These are phyloP conservation scores for Palythoa grandis DNA, from an alignment of 92 coral and sea anemone genomes.

Conservation along the genomic window DNA sequence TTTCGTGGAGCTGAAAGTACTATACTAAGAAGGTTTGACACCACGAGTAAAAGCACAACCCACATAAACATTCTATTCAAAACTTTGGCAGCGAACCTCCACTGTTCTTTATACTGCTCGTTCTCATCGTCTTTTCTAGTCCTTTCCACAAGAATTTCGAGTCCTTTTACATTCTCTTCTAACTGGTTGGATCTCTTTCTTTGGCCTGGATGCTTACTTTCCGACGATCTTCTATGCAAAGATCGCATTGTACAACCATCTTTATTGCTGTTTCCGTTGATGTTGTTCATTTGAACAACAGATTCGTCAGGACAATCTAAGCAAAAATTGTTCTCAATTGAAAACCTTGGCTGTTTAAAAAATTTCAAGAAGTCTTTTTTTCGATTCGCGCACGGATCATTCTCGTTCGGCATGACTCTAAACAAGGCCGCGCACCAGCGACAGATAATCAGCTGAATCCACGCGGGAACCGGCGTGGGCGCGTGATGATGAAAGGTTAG, in stretches of 20 bases:
- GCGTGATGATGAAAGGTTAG: conserved; percentile 88
- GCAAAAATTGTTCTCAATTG: conserved; percentile 65
- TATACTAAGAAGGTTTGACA: conserved; percentile 78
- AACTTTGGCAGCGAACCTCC: conserved; percentile 88
- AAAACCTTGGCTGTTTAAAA: conserved; percentile 55
- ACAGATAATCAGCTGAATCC: conserved; percentile 81
- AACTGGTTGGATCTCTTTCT: conserved; percentile 55
- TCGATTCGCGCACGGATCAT: conserved; percentile 30
- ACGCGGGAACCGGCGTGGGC: conserved; percentile 87
- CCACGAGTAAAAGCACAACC: conserved; percentile 72
- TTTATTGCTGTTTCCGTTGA: conserved; percentile 42
- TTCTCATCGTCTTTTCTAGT: conserved; percentile 81
- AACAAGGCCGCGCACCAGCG: conserved; percentile 77
- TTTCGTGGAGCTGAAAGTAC: conserved; percentile 73
- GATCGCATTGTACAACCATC: conserved; percentile 41
- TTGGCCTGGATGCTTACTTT: conserved; percentile 27
- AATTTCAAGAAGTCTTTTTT: conserved; percentile 11
- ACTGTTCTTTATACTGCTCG: conserved; percentile 69
- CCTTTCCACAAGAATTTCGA: conserved; percentile 75
- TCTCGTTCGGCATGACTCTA: conserved; percentile 57
- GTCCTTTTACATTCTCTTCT: conserved; percentile 60
- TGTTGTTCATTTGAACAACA: conserved; percentile 47
- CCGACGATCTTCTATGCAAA: conserved; percentile 50
- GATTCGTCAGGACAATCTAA: conserved; percentile 58
- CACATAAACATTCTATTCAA: conserved; percentile 86